Evolutionary conservation across 2,888 invertebrate genomes (phyloP), one percentile per base, ranked within the genome.

Genomic region (Automeris io): DNA sequence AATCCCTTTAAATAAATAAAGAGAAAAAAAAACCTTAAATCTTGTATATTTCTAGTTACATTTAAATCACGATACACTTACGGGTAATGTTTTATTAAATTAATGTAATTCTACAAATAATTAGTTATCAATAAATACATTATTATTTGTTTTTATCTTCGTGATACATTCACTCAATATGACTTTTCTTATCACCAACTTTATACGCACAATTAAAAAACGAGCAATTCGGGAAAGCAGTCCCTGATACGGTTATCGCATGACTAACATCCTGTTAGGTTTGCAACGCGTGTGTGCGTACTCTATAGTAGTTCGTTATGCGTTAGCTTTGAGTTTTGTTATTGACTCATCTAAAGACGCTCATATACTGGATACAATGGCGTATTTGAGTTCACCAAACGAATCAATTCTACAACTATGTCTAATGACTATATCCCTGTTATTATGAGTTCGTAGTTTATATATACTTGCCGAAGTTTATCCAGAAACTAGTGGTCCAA

Each of bases 211-310:
- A 37, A 37, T 37, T 22, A 31, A 38, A 40, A 35, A 26, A 29
- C 13, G 13, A 45, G 51, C 60, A 58, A 61, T 71, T 64, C 65
- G 59, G 59, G 51, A 61, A 64, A 67, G 53, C 51, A 33, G 43
- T 26, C 33, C 19, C 32, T 40, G 75, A 75, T 73, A 75, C 45
- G 46, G 49, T 54, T 75, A 78, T 76, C 76, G 31, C 32, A 43
- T 72, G 68, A 73, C 54, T 64, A 70, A 74, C 61, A 56, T 75
- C 76, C 76, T 61, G 51, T 59, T 43, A 37, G 43, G 40, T 34
- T 44, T 41, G 39, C 43, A 41, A 35, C 37, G 50, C 48, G 29
- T 29, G 29, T 29, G 29, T 29, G n/a, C n/a, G n/a, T n/a, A n/a
- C n/a, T n/a, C 29, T n/a, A 59, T 48, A 56, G 51, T 51, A 55